Percentiles rank a stretch among this genome's conserved stretches.
Evolutionary conservation across 2,797 vertebrate genomes (phyloP).

Genomic region (Heterohyrax brucei): DNA sequence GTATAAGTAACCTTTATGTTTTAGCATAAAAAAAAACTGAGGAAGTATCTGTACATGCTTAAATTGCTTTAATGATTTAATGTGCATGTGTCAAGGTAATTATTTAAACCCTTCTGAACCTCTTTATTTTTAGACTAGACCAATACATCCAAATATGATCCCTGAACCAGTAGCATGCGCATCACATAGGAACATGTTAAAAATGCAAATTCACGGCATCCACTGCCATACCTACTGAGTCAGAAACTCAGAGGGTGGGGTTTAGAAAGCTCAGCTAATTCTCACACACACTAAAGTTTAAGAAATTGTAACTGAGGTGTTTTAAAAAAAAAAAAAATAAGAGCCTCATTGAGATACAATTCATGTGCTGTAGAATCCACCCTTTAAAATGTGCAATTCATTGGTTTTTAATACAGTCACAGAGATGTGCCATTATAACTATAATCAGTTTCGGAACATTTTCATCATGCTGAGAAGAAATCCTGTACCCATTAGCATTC

Average conservation of each 20-base stretch:
- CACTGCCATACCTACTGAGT: not conserved
- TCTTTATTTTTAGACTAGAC: slow-evolving; percentile 6
- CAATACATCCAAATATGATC: not conserved
- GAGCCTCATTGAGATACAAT: slow-evolving; percentile 4
- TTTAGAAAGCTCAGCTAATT: not conserved
- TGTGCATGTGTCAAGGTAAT: not conserved
- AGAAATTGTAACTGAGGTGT: not conserved
- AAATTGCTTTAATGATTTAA: slow-evolving; percentile 10
- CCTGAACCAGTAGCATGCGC: not conserved
- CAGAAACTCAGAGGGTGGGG: not conserved
- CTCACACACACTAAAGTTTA: not conserved
- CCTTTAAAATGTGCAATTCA: not conserved
- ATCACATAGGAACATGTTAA: too few species aligned
- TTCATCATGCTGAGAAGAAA: too few species aligned
- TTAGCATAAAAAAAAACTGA: not conserved
- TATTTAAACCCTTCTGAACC: slow-evolving; percentile 32
- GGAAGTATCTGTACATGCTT: not conserved
- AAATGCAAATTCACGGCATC: not conserved
- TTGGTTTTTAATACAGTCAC: not conserved
- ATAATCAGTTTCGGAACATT: too few species aligned
- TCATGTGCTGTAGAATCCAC: not conserved
- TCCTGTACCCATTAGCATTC: too few species aligned
- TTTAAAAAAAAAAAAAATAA: too few species aligned
- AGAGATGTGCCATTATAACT: too few species aligned
- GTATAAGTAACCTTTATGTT: slow-evolving; percentile 51